Base-by-base conservation (phyloP, 2,888 invertebrate species). In the Plebejus anna region DNA sequence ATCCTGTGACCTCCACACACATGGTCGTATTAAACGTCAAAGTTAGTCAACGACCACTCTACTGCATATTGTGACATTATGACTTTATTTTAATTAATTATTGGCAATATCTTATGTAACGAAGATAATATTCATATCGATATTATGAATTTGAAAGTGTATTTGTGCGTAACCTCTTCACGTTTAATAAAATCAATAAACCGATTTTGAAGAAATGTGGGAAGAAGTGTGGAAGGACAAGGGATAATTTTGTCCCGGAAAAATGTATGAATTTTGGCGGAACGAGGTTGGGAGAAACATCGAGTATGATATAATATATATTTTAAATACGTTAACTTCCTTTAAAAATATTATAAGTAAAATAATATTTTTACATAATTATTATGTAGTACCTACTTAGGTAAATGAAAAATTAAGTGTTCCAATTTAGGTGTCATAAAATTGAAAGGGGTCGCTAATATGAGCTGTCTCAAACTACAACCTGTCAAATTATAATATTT, bases 11-110 rank as follows among this genome's bases (percentile, higher is more conserved):
- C 61, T 61, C 61, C 22, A 61, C 61, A 61, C 61, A 61, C 28
- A 9, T 61, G 61, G 61, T 61, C 61, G 28, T 22, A 61, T n/a
- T n/a, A n/a, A n/a, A n/a, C n/a, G n/a, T n/a, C n/a, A n/a, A n/a
- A n/a, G n/a, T n/a, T n/a, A n/a, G 61, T 61, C 61, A 61, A 61
- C 61, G 61, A 61, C 61, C 61, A 61, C 61, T 28, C 11, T 61
- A 28, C 28, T 11, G 28, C 28, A 61, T 22, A 61, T 28, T 61
- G 22, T 61, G 61, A 28, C 61, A 66, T 16, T 66, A 36, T 32
- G 32, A 32, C 61, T 66, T 22, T 66, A 66, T 32, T 66, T 66
- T 66, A 28, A 66, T 66, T 66, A 59, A 7, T 66, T 66, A 66
- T 66, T 66, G 28, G 32, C 61, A 66, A 55, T 55, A 16, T 55